These are phyloP conservation scores for Paratilapia polleni DNA, from an alignment of 2,113 vertebrate genomes.

Conservation along the genomic window DNA sequence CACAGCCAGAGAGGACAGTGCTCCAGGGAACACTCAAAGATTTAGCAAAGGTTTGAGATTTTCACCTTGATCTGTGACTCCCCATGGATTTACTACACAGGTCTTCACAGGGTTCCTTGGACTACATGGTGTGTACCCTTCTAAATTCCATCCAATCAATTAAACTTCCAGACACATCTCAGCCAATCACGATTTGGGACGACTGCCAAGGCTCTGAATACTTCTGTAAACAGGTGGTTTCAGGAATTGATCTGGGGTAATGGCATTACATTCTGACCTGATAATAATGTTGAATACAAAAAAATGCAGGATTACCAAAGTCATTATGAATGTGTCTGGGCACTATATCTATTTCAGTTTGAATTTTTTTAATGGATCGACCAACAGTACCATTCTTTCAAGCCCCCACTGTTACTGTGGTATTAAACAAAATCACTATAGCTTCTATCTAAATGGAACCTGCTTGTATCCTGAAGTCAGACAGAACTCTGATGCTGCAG, in stretches of 20 bases:
- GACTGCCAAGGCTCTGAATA: too few relatives aligned
- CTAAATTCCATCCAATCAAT: too few relatives aligned
- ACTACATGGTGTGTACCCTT: too few relatives aligned
- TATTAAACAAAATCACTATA: not conserved
- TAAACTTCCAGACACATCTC: too few relatives aligned
- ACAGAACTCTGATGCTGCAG: not conserved
- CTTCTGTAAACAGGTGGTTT: too few relatives aligned
- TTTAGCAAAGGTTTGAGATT: too few relatives aligned
- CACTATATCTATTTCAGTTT: not conserved
- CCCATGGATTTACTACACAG: too few relatives aligned
- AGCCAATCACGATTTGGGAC: too few relatives aligned
- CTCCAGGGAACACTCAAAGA: not conserved
- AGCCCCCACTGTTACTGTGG: not conserved
- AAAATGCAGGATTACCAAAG: not conserved
- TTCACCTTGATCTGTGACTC: too few relatives aligned
- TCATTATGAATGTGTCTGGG: not conserved
- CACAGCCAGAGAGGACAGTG: not conserved
- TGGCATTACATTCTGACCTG: not conserved
- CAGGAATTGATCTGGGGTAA: not conserved
- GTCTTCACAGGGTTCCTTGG: not conserved
- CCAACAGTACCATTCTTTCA: too few relatives aligned
- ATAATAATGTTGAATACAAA: not conserved
- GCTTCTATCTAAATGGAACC: rapidly evolving
- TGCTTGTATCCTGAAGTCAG: too few relatives aligned
- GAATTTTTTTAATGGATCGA: too few relatives aligned